Conservation (phyloP, 2,888 invertebrate species). For the Ophioninae sp. region DNA sequence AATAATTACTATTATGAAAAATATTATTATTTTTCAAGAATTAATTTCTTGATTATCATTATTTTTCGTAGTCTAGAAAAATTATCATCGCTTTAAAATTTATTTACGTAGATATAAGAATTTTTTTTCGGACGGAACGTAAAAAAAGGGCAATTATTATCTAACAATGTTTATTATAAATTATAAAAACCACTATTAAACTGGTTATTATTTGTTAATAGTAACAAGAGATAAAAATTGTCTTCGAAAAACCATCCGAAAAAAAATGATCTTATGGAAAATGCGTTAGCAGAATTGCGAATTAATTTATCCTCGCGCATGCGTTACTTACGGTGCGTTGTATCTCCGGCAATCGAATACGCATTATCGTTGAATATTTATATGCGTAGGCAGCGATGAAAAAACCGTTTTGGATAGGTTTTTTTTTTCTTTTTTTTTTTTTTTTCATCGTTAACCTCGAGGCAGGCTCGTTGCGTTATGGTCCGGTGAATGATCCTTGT, state of each 20-base stretch:
- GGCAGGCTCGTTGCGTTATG: slow-evolving; percentile 65
- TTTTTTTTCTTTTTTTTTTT: slow-evolving; percentile 35
- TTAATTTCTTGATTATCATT: too few relatives aligned
- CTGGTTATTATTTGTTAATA: background rate
- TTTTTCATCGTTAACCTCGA: slow-evolving; percentile 63
- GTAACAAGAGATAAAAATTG: background rate
- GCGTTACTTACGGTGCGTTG: slow-evolving; percentile 19
- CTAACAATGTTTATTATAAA: background rate
- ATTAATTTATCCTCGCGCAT: slow-evolving; percentile 16
- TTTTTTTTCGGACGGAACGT: too few relatives aligned
- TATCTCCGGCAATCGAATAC: slow-evolving; percentile 55
- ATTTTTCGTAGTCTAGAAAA: too few relatives aligned
- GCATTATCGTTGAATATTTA: slow-evolving; percentile 49
- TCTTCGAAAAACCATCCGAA: too few relatives aligned
- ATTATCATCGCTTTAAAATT: too few relatives aligned
- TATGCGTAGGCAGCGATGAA: slow-evolving; percentile 60
- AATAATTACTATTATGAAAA: too few relatives aligned
- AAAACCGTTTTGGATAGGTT: slow-evolving; percentile 63
- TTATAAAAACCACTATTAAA: background rate
- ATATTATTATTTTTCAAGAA: too few relatives aligned
- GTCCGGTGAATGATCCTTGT: slow-evolving; percentile 69
- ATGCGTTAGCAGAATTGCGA: slow-evolving; percentile 1
- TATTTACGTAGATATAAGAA: too few relatives aligned
- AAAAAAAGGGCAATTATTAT: background rate
- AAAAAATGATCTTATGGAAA: background rate